phyloP scores from a whole-genome alignment of 2,888 invertebrate genomes.

The Halictus quadricinctus region DNA sequence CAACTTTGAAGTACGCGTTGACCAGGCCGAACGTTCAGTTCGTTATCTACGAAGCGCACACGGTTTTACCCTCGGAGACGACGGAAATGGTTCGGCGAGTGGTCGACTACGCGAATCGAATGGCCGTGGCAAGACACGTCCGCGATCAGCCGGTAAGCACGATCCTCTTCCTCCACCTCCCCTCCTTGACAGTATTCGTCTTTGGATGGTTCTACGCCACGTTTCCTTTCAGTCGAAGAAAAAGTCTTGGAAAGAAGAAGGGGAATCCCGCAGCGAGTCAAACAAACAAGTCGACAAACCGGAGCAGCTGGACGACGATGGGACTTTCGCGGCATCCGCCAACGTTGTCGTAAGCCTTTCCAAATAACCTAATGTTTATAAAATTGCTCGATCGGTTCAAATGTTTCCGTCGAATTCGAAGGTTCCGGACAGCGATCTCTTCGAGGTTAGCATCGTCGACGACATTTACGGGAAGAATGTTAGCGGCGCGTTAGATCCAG shows the following conservation, averaged over 20 bases:
- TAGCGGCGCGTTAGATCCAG: slow-evolving; percentile 81
- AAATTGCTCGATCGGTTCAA: neutral
- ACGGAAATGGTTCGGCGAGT: slow-evolving; percentile 88
- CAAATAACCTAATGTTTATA: neutral
- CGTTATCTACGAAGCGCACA: slow-evolving; percentile 92
- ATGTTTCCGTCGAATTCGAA: slow-evolving; percentile 71
- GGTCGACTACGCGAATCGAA: slow-evolving; percentile 87
- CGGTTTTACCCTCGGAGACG: slow-evolving; percentile 89
- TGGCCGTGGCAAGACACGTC: slow-evolving; percentile 88
- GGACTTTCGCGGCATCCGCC: neutral
- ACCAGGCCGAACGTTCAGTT: slow-evolving; percentile 92
- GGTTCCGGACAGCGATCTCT: slow-evolving; percentile 89
- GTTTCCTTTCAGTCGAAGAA: slow-evolving; percentile 29
- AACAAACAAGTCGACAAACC: neutral
- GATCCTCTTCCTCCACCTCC: too few relatives aligned
- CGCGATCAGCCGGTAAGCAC: slow-evolving; percentile 77
- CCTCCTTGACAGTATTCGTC: neutral
- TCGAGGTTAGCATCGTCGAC: slow-evolving; percentile 86
- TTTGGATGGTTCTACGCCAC: neutral
- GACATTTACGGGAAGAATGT: slow-evolving; percentile 84
- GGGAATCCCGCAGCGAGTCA: neutral
- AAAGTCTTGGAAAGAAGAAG: slow-evolving; percentile 24
- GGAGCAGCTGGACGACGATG: neutral
- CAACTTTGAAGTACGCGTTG: slow-evolving; percentile 89
- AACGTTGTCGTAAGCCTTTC: neutral